phyloP scores from a whole-genome alignment of 2,113 vertebrate species.

The Stomatorhinus ivindoensis region DNA sequence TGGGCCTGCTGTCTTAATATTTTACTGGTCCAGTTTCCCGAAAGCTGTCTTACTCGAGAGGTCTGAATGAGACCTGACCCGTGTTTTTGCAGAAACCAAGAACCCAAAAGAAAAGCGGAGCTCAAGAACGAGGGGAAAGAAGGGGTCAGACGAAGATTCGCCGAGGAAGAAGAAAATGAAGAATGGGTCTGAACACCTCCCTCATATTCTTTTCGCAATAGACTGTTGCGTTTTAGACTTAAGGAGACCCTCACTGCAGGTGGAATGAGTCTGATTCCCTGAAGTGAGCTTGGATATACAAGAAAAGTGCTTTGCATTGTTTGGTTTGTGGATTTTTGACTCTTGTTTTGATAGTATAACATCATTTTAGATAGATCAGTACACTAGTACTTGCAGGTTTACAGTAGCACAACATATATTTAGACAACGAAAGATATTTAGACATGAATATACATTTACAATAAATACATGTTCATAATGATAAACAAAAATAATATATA shows the following conservation, averaged over 20 bases:
- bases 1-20: neutral
- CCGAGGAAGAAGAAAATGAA: conserved; percentile 91
- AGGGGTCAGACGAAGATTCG: conserved; percentile 85
- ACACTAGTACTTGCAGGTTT: neutral
- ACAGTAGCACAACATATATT: neutral
- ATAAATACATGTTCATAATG: neutral
- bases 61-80: neutral
- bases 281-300: neutral
- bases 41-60: neutral
- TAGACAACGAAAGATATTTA: neutral
- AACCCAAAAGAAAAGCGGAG: conserved; percentile 79
- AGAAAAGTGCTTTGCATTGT: neutral
- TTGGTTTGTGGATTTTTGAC: neutral
- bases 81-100: conserved; percentile 57
- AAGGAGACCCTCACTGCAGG: neutral
- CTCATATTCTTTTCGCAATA: neutral
- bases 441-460: neutral
- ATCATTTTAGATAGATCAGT: neutral
- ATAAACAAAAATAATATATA: neutral
- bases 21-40: neutral
- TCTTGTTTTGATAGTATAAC: neutral
- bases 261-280: neutral
- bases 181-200: conserved; percentile 64
- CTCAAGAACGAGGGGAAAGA: conserved; percentile 76
- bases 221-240: neutral